These are phyloP conservation scores for Drosophila ironensis DNA, from an alignment of 1,140 invertebrate species.

Conservation along the genomic window DNA sequence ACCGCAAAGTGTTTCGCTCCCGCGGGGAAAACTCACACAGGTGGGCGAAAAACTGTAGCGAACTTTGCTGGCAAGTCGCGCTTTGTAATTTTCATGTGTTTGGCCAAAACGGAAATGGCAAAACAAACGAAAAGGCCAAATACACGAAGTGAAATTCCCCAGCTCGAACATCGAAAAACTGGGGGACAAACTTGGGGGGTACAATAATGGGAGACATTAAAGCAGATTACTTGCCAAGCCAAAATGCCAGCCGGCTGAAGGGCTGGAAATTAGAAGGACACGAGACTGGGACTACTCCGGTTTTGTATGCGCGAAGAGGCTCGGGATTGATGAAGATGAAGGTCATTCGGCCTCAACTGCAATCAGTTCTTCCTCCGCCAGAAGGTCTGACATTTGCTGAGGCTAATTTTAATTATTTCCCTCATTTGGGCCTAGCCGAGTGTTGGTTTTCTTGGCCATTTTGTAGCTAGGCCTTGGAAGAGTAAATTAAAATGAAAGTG, in stretches of 20 bases:
- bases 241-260: conserved; percentile 22
- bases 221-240: conserved; percentile 54
- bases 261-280: conserved; percentile 18
- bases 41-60: conserved; percentile 25
- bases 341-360: conserved; percentile 30
- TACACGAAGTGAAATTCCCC: neutral
- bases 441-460: neutral
- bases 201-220: conserved; percentile 59
- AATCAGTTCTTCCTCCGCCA: conserved; percentile 25
- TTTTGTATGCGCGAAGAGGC: conserved; percentile 30
- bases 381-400: conserved; percentile 1
- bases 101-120: conserved; percentile 45
- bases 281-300: too few relatives aligned
- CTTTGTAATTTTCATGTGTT: conserved; percentile 51
- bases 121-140: conserved; percentile 11
- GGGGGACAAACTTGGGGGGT: conserved; percentile 14
- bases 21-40: conserved; percentile 31
- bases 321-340: conserved; percentile 30
- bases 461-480: too few relatives aligned
- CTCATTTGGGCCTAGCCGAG: conserved; percentile 9
- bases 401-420: conserved; percentile 68
- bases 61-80: conserved; percentile 19
- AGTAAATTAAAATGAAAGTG: too few relatives aligned
- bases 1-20: conserved; percentile 33
- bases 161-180: conserved; percentile 8